Evolutionary conservation across 1,140 invertebrate species (phyloP).

Genomic region (Reticulitermes speratus): DNA sequence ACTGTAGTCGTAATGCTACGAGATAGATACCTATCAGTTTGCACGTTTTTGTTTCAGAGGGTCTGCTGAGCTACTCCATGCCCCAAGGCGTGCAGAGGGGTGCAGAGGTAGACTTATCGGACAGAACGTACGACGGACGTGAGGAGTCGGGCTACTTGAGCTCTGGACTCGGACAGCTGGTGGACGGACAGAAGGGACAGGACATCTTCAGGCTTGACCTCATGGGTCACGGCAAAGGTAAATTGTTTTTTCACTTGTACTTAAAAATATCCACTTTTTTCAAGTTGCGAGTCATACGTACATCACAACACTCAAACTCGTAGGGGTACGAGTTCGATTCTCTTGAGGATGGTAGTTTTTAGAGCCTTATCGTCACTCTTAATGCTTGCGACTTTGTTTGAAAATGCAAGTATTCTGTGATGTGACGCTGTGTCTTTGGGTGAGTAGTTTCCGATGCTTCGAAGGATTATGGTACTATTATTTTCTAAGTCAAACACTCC

Average conservation of each 20-base stretch:
- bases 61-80: constrained; percentile 57
- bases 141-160: constrained; percentile 56
- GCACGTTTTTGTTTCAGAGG: constrained; percentile 50
- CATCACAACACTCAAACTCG: no score
- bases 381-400: no score
- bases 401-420: no score
- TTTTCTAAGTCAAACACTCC: no score
- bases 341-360: no score
- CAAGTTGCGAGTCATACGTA: background rate
- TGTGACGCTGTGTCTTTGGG: no score
- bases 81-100: constrained; percentile 55
- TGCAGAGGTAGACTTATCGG: constrained; percentile 56
- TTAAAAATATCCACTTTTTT: background rate
- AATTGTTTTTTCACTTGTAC: constrained; percentile 35
- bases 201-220: constrained; percentile 78
- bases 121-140: constrained; percentile 61
- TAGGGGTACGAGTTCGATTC: no score
- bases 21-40: no score
- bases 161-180: constrained; percentile 86
- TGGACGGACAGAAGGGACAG: constrained; percentile 79
- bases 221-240: constrained; percentile 68
- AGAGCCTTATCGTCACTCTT: no score
- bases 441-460: no score
- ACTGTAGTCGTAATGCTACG: no score
- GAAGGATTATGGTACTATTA: no score